Evolutionary conservation across 2,113 vertebrate genomes (phyloP), one percentile per base, ranked within the genome.

Genomic region (Malurus melanocephalus): DNA sequence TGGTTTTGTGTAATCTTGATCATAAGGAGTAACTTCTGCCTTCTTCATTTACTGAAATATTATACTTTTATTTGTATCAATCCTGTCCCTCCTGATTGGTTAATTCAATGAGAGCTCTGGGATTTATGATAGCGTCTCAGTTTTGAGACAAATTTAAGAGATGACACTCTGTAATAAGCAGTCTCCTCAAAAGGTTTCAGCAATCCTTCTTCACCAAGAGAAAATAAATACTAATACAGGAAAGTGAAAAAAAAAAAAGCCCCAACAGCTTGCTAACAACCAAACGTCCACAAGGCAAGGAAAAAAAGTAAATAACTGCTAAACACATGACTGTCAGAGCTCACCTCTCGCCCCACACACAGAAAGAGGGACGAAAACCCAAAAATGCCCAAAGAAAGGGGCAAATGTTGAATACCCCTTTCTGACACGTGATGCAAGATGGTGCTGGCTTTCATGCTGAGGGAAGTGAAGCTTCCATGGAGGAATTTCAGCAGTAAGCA

Each of bases 1-100:
- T 84, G 27, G 12, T 79, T 93, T 73, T 91, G 32, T 45, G 28
- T 33, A 38, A 57, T 78, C 52, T 60, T 46, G 7, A 73, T 88
- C 30, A 21, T 42, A 33, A 48, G 30, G 16, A 79, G 15, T 60
- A 91, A 83, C 60, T 53, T 76, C 38, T 76, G 11, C 30, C 11
- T 87, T 13, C 51, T 72, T 69, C 52, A 76, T 81, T 92, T 94
- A 22, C 69, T 61, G 60, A 75, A 66, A 16, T 56, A 45, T 45
- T 93, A 77, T 72, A 14, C 43, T 95, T 92, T 79, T 72, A 62
- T 89, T 80, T 89, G 2, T 89, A 22, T 33, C 33, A 90, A 56
- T 26, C 12, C 33, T 82, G 14, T 16, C 43, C 87, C 20, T 86
- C 74, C 62, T 46, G 6, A 33, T 76, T 79, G 35, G 3, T 73